Evolutionary conservation across 2,888 invertebrate genomes (phyloP).

Genomic region (Blomia tropicalis): DNA sequence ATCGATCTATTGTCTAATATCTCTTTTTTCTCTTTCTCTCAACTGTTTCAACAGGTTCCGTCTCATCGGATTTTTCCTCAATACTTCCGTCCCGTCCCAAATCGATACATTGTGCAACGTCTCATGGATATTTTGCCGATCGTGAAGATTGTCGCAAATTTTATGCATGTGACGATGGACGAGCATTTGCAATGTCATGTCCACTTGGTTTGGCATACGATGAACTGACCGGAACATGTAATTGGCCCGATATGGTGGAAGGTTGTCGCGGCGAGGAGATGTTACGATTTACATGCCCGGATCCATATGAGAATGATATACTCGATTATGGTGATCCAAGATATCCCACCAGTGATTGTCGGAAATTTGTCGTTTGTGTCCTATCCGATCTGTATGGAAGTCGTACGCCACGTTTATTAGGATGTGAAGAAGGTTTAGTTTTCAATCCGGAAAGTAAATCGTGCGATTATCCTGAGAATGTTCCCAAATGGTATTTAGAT

Average conservation of each 20-base stretch:
- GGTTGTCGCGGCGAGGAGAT: conserved; percentile 27
- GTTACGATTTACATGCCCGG: conserved; percentile 13
- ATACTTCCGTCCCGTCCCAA: neutral
- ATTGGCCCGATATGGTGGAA: conserved; percentile 29
- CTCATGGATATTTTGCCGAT: conserved; percentile 24
- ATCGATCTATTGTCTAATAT: too few relatives aligned
- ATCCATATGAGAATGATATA: conserved; percentile 9
- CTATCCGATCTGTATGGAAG: conserved; percentile 11
- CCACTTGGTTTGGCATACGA: conserved; percentile 28
- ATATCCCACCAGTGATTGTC: conserved; percentile 15
- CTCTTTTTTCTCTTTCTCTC: too few relatives aligned
- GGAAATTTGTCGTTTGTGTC: conserved; percentile 16
- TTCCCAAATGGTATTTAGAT: conserved; percentile 59
- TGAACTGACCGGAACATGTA: conserved; percentile 26
- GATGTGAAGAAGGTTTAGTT: conserved; percentile 72
- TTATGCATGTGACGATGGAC: conserved; percentile 27
- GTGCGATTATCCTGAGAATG: conserved; percentile 71
- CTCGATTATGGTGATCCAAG: conserved; percentile 17
- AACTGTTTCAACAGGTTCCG: neutral
- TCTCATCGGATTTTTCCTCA: neutral
- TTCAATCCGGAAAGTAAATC: conserved; percentile 61
- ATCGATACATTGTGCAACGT: neutral
- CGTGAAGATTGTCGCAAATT: conserved; percentile 28
- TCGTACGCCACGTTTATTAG: conserved; percentile 53
- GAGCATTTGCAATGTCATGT: conserved; percentile 21